Evolutionary conservation across 2,888 invertebrate genomes (phyloP).

Genomic region (Sphaerophoria rueppellii): DNA sequence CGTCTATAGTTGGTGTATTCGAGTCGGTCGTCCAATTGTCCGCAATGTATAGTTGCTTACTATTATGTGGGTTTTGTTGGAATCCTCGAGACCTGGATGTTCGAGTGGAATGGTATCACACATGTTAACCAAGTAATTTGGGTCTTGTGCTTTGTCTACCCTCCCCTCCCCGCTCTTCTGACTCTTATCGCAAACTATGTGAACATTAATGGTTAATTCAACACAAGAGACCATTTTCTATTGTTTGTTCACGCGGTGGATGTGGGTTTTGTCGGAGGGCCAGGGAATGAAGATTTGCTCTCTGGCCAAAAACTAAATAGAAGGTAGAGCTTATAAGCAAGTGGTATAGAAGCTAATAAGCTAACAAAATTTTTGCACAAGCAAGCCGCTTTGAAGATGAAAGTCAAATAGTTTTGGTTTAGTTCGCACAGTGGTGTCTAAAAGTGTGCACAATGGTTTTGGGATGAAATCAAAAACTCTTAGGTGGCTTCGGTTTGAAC

Average conservation of each 20-base stretch:
- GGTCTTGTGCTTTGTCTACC: conserved; percentile 42
- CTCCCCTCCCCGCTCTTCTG: background rate
- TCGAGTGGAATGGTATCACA: conserved; percentile 40
- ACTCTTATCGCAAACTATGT: conserved; percentile 43
- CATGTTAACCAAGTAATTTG: conserved; percentile 64
- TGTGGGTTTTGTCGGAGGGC: background rate
- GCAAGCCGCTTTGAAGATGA: conserved; percentile 26
- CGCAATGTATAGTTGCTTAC: conserved; percentile 7
- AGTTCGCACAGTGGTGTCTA: background rate
- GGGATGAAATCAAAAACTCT: too few species aligned
- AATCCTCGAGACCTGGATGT: background rate
- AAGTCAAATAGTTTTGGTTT: conserved; percentile 46
- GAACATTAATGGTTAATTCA: conserved; percentile 73
- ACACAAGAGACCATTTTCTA: conserved; percentile 54
- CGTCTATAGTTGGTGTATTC: background rate
- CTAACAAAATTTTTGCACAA: conserved; percentile 38
- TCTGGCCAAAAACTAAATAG: conserved; percentile 26
- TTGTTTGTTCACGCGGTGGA: conserved; percentile 15
- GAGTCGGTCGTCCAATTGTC: background rate
- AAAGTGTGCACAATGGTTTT: background rate
- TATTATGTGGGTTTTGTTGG: background rate
- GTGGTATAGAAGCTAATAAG: conserved; percentile 30
- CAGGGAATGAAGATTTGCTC: conserved; percentile 18
- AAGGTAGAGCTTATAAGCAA: conserved; percentile 6
- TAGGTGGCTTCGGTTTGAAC: too few species aligned